A percentile compares a stretch with the other conserved stretches of the same genome.
Conservation (phyloP, 2,113 vertebrate species). For the Phylloscopus whistleri region DNA sequence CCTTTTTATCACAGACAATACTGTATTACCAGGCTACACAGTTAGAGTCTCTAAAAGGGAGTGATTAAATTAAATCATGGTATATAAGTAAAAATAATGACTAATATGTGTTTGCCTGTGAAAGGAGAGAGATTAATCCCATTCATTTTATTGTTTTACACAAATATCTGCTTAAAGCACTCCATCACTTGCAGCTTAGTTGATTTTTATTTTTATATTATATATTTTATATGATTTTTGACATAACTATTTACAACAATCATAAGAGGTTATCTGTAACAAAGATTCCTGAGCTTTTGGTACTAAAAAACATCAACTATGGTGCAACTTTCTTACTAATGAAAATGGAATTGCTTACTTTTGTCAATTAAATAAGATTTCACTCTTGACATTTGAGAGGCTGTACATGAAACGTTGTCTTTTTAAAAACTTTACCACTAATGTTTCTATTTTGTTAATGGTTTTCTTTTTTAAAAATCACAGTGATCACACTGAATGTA, state of each 20-base stretch:
- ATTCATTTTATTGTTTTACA: background rate
- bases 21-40: background rate
- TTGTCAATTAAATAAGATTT: background rate
- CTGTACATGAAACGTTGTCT: background rate
- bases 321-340: background rate
- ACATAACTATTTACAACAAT: background rate
- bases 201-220: background rate
- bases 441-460: background rate
- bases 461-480: background rate
- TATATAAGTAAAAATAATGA: background rate
- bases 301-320: background rate
- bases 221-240: background rate
- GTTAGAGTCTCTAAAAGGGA: background rate
- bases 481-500: background rate
- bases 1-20: background rate
- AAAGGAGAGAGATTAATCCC: background rate
- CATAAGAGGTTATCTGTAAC: fast-evolving
- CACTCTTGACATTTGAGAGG: background rate
- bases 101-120: background rate
- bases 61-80: background rate
- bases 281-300: background rate
- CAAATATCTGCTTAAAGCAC: background rate
- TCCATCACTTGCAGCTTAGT: background rate
- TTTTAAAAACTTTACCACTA: background rate
- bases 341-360: background rate